Evolutionary conservation across 1,140 invertebrate genomes (phyloP).

Genomic region (Bombus cullumanus): DNA sequence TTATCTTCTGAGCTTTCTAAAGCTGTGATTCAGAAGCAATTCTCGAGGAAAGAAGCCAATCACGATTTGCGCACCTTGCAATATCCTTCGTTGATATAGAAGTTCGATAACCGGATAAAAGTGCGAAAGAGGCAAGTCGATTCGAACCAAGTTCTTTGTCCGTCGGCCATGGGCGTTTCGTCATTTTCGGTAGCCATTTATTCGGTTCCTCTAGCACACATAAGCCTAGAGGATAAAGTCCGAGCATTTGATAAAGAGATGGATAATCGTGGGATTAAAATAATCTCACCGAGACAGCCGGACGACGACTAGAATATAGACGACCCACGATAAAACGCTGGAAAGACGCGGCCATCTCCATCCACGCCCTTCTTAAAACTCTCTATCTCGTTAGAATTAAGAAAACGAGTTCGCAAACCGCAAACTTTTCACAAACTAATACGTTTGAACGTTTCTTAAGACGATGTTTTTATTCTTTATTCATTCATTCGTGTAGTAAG

Average conservation of each 20-base stretch:
- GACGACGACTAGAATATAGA: constrained; percentile 25
- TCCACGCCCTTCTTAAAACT: neutral
- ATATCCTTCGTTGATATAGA: neutral
- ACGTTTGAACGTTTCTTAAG: neutral
- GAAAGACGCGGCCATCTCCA: neutral
- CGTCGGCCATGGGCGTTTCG: neutral
- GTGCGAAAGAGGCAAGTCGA: neutral
- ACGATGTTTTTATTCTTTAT: neutral
- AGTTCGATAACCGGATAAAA: neutral
- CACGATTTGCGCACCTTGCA: too few relatives aligned
- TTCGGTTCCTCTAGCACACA: neutral
- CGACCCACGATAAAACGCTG: constrained; percentile 1
- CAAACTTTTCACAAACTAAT: neutral
- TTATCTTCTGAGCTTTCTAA: too few relatives aligned
- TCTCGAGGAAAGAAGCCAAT: too few relatives aligned
- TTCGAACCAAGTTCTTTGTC: neutral
- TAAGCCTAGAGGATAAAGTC: constrained; percentile 32
- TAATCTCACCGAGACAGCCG: constrained; percentile 54
- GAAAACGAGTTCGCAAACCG: neutral
- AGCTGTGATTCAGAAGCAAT: too few relatives aligned
- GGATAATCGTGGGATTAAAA: constrained; percentile 66
- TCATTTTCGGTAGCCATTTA: constrained; percentile 42
- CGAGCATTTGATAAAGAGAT: constrained; percentile 46
- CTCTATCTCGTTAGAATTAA: constrained; percentile 1
- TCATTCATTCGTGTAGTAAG: neutral